A percentile compares a stretch with the other conserved stretches of the same genome.
Evolutionary conservation across 2,797 vertebrate genomes (phyloP).

Genomic region (Gallinago nigripennis): DNA sequence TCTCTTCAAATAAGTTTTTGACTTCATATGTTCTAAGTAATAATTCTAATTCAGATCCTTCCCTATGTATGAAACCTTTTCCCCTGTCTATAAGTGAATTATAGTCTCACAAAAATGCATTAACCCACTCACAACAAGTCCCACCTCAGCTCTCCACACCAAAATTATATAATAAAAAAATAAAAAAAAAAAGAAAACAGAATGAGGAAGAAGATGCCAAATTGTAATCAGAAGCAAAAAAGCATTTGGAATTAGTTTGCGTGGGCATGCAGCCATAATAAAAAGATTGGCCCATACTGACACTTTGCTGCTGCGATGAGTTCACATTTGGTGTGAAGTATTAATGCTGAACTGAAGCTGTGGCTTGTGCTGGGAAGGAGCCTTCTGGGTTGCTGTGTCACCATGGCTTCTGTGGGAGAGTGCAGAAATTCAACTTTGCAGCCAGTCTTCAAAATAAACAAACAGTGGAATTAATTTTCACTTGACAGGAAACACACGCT

Average conservation of each 20-base stretch:
- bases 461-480: not conserved
- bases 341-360: rapidly evolving
- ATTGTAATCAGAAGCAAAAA: not conserved
- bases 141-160: not conserved
- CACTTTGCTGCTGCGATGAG: rapidly evolving
- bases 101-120: not conserved
- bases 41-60: not conserved
- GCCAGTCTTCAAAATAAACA: not conserved
- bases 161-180: not conserved
- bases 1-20: not conserved
- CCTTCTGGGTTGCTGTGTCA: not conserved
- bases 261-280: not conserved
- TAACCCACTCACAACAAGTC: not conserved
- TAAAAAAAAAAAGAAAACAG: not conserved
- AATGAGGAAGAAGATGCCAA: not conserved
- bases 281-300: not conserved
- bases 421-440: not conserved
- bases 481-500: not conserved
- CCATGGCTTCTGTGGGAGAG: not conserved
- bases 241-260: not conserved
- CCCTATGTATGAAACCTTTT: not conserved
- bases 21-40: not conserved
- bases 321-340: not conserved
- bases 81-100: not conserved
- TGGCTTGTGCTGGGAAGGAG: not conserved